Base-by-base conservation (phyloP, 1,140 invertebrate genomes). In the Drosophila malerkotliana region DNA sequence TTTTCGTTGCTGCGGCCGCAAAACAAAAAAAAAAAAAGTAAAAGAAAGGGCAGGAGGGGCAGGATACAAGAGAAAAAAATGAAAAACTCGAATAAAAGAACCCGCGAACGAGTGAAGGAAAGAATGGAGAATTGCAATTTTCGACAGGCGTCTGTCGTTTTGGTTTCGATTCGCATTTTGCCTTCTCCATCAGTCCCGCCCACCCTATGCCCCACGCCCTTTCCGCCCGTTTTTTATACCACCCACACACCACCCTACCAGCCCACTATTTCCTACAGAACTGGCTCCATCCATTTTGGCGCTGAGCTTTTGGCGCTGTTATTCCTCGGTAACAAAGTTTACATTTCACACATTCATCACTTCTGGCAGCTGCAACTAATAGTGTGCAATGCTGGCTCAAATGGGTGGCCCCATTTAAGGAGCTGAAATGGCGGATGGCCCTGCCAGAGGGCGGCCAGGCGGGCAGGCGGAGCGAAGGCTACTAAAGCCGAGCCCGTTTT, bases 261-360 rank as follows among this genome's bases (percentile, higher is more conserved):
- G 6, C 32, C 32, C 9, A 32, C 34, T 37, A n/a, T 37, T 37
- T 37, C 34, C 34, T 34, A 45, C 59, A 67, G 32, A 67, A 66
- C 37, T 62, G 59, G 53, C 60, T 63, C 60, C 60, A 45, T 57
- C 37, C 60, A 57, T 63, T 84, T 85, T 84, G 76, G 76, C 80
- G 67, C 81, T 53, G 52, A 61, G 73, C 77, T 77, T 72, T 83
- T 72, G 80, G 75, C 80, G 79, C 81, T 82, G 82, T 87, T 87
- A 88, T 82, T 82, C 77, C 74, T 88, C 74, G 75, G 83, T 88
- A 79, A 88, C 83, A 88, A 87, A 88, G 83, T 88, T 88, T 88
- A 88, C 83, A 88, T 88, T 88, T 88, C 83, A 88, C 83, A 88
- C 83, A 88, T 88, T 88, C 83, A 88, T 88, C 83, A 88, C 83